A percentile compares a stretch with the other conserved stretches of the same genome.
phyloP scores from a whole-genome alignment of 2,888 invertebrate species.

The Seira musarum region DNA sequence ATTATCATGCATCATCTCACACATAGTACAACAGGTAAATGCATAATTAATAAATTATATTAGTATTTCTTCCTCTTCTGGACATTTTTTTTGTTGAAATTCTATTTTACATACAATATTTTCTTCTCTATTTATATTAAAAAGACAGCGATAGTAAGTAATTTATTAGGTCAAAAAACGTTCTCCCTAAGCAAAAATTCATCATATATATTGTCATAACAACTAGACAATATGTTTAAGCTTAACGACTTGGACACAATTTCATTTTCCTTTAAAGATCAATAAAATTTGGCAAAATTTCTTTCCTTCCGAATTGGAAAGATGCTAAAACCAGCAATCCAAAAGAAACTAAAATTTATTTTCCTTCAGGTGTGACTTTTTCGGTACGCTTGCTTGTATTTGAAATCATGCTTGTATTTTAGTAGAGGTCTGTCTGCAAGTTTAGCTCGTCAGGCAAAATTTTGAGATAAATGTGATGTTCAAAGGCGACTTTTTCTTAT shows the following conservation, averaged over 20 bases:
- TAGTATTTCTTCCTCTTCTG: background rate
- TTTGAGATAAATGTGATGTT: slow-evolving; percentile 32
- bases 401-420: slow-evolving; percentile 3
- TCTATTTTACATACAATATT: no score
- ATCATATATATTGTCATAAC: no score
- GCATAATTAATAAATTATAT: slow-evolving; percentile 46
- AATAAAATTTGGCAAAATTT: slow-evolving; percentile 52
- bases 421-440: slow-evolving; percentile 19
- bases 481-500: slow-evolving; percentile 32
- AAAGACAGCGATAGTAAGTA: no score
- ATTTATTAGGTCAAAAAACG: no score
- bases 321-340: background rate
- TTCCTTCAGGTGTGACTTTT: no score
- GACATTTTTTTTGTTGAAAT: background rate
- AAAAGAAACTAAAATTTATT: no score
- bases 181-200: no score
- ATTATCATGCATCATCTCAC: slow-evolving; percentile 20
- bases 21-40: slow-evolving; percentile 40
- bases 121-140: no score
- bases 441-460: slow-evolving; percentile 44
- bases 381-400: background rate
- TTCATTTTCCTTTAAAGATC: slow-evolving; percentile 44
- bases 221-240: slow-evolving; percentile 28
- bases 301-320: slow-evolving; percentile 25
- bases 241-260: slow-evolving; percentile 33